Base-by-base conservation (phyloP, 2,888 invertebrate species). In the Lingula anatina region DNA sequence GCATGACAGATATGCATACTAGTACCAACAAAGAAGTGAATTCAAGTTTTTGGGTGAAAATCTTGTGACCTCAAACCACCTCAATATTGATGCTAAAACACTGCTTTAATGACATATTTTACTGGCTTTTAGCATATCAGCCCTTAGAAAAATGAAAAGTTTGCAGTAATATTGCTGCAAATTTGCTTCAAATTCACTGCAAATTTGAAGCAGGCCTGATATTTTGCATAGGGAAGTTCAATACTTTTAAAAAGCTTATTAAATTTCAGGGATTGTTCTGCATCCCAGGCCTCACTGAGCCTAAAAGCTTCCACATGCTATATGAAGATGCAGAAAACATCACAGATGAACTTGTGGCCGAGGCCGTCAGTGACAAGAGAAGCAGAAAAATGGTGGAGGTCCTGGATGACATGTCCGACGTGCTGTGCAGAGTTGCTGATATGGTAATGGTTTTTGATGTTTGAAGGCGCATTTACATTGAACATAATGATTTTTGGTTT, bases 371-470 rank as follows among this genome's bases (percentile, higher is more conserved):
- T 5, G 70, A 71, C 24, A 65, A 81, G 23, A 83, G 81, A 46
- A 70, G 55, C 44, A 80, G 93, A 42, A 92, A 91, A 69, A 88
- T 95, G 83, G 94, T 74, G 25, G 52, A 63, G 37, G 63, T 97
- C 51, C 96, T 99, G 73, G 99, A 99, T 75, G 91, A 97, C 61
- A 81, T 99, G 12, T 97, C 97, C 0, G 90, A 99, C 75, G 86
- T 88, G 0, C 78, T 99, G 44, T 99, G 99, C 75, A 87, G 89
- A 79, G 94, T 96, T 0, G 99, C 97, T 0, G 99, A 99, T 78
- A 80, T 99, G 75, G 79, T 80, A 61, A 56, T 59, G 49, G 36
- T 47, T 9, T 31, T 25, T 35, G 23, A 12, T 46, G 9, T 7
- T 31, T 7, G 9, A 31, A 31, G 31, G n/a, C n/a, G 31, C 31